Percentiles rank a stretch among this genome's conserved stretches.
phyloP scores from a whole-genome alignment of 2,797 vertebrate genomes.

The Syncerus caffer region DNA sequence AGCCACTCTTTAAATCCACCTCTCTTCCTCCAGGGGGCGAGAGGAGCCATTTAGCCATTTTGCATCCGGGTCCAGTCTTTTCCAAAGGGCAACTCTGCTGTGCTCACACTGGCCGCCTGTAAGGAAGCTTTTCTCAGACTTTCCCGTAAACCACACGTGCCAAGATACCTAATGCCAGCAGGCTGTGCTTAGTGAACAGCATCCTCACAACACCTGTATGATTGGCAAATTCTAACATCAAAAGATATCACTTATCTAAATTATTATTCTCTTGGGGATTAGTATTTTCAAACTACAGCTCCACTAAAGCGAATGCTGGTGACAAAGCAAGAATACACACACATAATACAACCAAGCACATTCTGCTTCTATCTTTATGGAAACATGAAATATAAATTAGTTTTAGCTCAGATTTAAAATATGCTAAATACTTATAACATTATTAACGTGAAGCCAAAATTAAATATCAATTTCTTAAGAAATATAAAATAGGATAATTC shows the following conservation, averaged over 20 bases:
- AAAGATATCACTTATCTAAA: conserved; percentile 34
- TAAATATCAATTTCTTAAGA: conserved; percentile 60
- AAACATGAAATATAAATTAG: neutral
- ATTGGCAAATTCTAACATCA: neutral
- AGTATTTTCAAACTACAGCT: conserved; percentile 42
- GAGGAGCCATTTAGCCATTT: neutral
- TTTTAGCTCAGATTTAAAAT: conserved; percentile 52
- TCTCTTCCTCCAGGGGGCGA: neutral
- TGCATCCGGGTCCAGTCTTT: neutral
- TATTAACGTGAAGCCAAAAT: conserved; percentile 66
- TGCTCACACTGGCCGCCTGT: neutral
- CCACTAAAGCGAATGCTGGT: neutral
- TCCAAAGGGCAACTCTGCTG: neutral
- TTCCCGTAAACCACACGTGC: neutral
- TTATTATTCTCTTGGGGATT: conserved; percentile 17
- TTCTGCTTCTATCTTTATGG: neutral
- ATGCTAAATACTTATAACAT: conserved; percentile 47
- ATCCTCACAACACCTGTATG: neutral
- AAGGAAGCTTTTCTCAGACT: neutral
- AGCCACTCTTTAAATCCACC: neutral
- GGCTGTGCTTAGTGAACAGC: neutral
- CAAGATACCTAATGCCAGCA: accelerated
- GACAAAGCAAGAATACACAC: conserved; percentile 42
- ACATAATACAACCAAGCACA: neutral
- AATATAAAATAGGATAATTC: conserved; percentile 35